phyloP scores from a whole-genome alignment of 2,113 vertebrate genomes.

The Isichthys henryi region DNA sequence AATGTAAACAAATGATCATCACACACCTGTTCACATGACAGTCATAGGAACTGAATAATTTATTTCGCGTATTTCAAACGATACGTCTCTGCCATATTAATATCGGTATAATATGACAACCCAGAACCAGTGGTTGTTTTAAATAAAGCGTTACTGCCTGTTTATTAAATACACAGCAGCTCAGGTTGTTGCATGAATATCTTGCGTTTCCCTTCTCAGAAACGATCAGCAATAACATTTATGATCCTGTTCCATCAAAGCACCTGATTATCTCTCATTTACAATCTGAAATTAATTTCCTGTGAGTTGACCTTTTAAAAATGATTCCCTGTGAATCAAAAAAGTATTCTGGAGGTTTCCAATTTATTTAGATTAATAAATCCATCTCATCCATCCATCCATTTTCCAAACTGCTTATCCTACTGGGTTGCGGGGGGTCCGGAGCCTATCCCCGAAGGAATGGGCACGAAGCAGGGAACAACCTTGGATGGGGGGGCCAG shows the following conservation, averaged over 20 bases:
- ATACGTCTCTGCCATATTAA: neutral
- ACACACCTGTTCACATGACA: neutral
- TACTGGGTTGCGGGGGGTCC: too few species aligned
- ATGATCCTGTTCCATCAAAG: neutral
- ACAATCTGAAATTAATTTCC: slow-evolving; percentile 16
- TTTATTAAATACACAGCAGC: neutral
- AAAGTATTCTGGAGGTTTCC: neutral
- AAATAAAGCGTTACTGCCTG: neutral
- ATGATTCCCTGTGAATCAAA: neutral
- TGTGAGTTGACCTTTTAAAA: slow-evolving; percentile 13
- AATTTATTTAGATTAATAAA: slow-evolving; percentile 8
- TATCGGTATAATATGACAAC: neutral
- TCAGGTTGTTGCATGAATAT: neutral
- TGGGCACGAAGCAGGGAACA: too few species aligned
- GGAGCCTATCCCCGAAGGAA: too few species aligned
- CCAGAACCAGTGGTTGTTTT: neutral
- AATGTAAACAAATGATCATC: neutral
- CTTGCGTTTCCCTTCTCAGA: neutral
- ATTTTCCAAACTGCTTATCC: too few species aligned
- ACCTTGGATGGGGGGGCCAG: too few species aligned
- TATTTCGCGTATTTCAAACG: neutral
- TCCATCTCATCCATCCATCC: too few species aligned
- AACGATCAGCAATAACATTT: neutral
- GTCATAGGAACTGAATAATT: neutral
- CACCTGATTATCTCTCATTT: neutral